Base-by-base conservation (phyloP, 2,888 invertebrate species). In the Venusia cambrica region DNA sequence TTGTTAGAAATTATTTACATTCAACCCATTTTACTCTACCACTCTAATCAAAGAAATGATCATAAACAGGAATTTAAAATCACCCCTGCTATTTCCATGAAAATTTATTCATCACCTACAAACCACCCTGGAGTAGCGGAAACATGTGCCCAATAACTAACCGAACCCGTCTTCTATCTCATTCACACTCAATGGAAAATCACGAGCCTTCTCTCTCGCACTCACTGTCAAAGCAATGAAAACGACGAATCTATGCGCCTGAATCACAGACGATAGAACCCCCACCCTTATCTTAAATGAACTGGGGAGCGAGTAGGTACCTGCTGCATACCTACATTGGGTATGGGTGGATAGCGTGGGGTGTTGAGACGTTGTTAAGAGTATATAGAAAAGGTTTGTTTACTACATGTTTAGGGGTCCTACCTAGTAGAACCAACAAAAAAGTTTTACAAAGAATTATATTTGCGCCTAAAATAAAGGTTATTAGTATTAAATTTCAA, bases 191-290 rank as follows among this genome's bases (percentile, higher is more conserved):
- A 59, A 48, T 53, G 53, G 60, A 49, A 60, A 59, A 50, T 52
- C 49, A 52, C 42, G 31, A 34, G 39, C 52, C 52, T 4, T 74
- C 75, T 50, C 63, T 33, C 54, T 83, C 70, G 38, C 73, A 70
- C 80, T 38, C 66, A 71, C 73, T 70, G 77, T 73, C 67, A 69
- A 73, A 72, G 74, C 75, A 76, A 76, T 78, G 83, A 80, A 81
- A 84, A 77, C 69, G 70, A 73, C 72, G 80, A 83, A 83, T 83
- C 83, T 78, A 79, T 81, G 77, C 74, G 77, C 64, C 72, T 74
- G 83, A 81, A 83, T 84, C 84, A 78, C 81, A 62, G 76, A 58
- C 65, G 59, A 62, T 52, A 61, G 38, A 32, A 28, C 63, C 71
- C 69, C 76, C 74, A 64, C 77, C 79, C 80, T 73, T 59, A 63